phyloP scores from a whole-genome alignment of 2,113 vertebrate species.

The Nestor notabilis region DNA sequence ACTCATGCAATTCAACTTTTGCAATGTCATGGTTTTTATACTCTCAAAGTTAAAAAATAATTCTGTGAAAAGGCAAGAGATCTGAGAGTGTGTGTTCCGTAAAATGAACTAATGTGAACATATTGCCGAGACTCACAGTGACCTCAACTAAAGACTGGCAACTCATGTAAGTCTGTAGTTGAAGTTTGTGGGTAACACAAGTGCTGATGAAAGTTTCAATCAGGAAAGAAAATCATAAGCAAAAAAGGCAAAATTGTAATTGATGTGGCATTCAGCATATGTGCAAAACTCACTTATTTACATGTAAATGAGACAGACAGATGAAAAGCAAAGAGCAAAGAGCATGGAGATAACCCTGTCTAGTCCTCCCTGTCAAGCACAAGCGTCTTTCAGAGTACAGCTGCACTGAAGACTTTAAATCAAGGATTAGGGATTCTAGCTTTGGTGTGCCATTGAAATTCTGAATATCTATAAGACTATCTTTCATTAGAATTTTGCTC shows the following conservation, averaged over 20 bases:
- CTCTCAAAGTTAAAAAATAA: not conserved
- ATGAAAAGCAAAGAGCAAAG: not conserved
- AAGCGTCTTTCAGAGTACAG: not conserved
- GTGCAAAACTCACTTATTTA: constrained; percentile 25
- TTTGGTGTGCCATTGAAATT: not conserved
- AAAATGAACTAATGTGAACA: not conserved
- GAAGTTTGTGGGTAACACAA: not conserved
- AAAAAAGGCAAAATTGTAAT: not conserved
- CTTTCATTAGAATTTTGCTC: not conserved
- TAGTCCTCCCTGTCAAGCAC: not conserved
- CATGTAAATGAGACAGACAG: not conserved
- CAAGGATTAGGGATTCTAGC: not conserved
- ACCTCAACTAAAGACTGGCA: not conserved
- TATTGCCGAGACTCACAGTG: not conserved
- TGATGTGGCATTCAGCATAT: not conserved
- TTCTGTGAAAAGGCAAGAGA: not conserved
- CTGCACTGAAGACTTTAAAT: not conserved
- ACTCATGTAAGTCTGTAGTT: not conserved
- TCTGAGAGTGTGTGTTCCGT: not conserved
- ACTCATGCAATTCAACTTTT: not conserved
- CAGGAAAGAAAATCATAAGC: not conserved
- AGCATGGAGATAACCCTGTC: not conserved
- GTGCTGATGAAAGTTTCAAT: not conserved
- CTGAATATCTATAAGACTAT: not conserved
- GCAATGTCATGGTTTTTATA: not conserved